Conservation (phyloP, 2,797 vertebrate genomes). For the Poeciliopsis infans region DNA sequence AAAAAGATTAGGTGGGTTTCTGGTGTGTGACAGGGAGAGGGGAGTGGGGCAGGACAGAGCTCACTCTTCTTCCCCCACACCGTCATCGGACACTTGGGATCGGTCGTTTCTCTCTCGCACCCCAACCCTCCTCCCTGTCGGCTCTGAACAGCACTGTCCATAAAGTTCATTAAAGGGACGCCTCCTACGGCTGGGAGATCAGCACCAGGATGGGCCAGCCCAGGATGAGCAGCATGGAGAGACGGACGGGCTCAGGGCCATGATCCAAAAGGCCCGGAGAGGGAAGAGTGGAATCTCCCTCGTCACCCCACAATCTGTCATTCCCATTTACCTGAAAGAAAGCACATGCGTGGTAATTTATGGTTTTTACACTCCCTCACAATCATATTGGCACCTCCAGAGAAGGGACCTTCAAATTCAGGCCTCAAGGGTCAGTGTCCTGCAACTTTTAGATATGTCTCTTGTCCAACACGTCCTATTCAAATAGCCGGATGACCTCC, state of each 20-base stretch:
- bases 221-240: slow-evolving; percentile 44
- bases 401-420: too few relatives aligned
- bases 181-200: slow-evolving; percentile 54
- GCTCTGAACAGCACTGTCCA: slow-evolving; percentile 46
- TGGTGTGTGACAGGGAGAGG: slow-evolving; percentile 43
- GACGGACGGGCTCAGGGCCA: slow-evolving; percentile 42
- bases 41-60: slow-evolving; percentile 29
- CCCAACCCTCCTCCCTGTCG: slow-evolving; percentile 1
- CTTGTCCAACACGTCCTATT: too few relatives aligned
- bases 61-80: slow-evolving; percentile 38
- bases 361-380: background rate
- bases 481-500: too few relatives aligned
- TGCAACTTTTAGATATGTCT: too few relatives aligned
- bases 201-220: slow-evolving; percentile 65
- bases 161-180: slow-evolving; percentile 26
- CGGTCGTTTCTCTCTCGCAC: slow-evolving; percentile 39
- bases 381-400: background rate
- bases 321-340: slow-evolving; percentile 74
- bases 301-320: slow-evolving; percentile 80
- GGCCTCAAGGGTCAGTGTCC: too few relatives aligned
- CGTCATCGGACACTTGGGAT: slow-evolving; percentile 62
- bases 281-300: slow-evolving; percentile 79
- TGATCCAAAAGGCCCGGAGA: slow-evolving; percentile 81
- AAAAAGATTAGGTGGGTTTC: slow-evolving; percentile 66
- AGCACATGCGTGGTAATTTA: background rate